Evolutionary conservation across 2,888 invertebrate genomes (phyloP), one percentile per base, ranked within the genome.

Genomic region (Heliconius erato): DNA sequence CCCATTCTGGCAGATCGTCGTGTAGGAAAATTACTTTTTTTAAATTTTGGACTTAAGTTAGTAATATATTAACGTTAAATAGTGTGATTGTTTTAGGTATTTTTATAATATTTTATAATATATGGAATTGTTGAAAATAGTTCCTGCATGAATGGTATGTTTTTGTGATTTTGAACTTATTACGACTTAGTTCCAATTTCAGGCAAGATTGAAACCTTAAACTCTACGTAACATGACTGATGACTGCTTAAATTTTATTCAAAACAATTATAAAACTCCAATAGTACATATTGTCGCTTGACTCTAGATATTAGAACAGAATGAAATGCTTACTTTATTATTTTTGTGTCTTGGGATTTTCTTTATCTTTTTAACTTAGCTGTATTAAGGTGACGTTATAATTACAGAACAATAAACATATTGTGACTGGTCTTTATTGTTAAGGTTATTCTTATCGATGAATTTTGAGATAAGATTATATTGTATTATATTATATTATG

Each of bases 341-440:
- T 16, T 72, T 44, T 28, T 16, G 72, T 49, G 44, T 1, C 3
- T 7, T 19, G 16, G n/a, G 9, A 16, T 63, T 76, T 63, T 14
- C 74, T 32, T 76, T 35, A 78, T 28, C 67, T 26, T 54, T 4
- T 19, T 26, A 67, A 44, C 26, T 14, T n/a, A 68, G 77, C 80
- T 78, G 78, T 80, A 49, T 63, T 77, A 11, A 76, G 84, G 87
- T 87, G 86, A 86, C 85, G 85, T 85, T 85, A 85, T 86, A 86
- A 86, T 87, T 88, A 87, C 84, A 82, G 85, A 88, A 89, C 90
- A 90, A 88, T 89, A 88, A 89, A 85, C 86, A 85, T 85, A 88
- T 87, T 89, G 88, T 89, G 87, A 85, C 87, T 86, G 85, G 82
- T 84, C 84, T 85, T 85, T 88, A 88, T 88, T 90, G 91, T 91